Conservation (phyloP, 2,113 vertebrate genomes). For the Albula glossodonta region DNA sequence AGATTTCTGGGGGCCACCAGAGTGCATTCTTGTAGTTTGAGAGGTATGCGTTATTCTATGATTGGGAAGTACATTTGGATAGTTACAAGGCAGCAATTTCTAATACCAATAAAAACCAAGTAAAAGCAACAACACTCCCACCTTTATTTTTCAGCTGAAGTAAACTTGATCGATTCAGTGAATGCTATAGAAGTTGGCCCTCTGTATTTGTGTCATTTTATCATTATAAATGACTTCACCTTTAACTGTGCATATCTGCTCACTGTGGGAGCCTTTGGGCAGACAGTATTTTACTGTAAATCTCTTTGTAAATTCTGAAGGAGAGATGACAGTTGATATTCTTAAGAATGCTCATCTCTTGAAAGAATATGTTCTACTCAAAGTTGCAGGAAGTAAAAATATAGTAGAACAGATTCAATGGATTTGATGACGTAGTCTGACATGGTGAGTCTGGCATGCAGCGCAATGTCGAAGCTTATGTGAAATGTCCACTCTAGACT, state of each 20-base stretch:
- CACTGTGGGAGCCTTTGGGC: not conserved
- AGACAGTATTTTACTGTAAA: not conserved
- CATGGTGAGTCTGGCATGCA: not conserved
- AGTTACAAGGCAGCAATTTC: too few relatives aligned
- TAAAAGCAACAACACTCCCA: not conserved
- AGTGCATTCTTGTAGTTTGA: not conserved
- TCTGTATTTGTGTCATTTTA: not conserved
- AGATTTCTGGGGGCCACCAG: not conserved
- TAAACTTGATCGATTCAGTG: not conserved
- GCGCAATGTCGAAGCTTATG: not conserved
- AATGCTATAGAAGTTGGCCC: not conserved
- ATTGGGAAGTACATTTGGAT: not conserved
- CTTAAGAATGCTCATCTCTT: not conserved
- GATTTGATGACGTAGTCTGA: not conserved
- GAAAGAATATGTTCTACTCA: not conserved
- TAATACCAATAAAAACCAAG: not conserved
- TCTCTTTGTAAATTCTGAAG: not conserved
- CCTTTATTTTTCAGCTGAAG: not conserved
- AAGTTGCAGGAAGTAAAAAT: not conserved
- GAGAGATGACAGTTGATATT: not conserved
- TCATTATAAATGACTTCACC: not conserved
- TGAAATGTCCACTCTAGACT: not conserved
- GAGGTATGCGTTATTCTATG: not conserved
- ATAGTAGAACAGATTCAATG: not conserved
- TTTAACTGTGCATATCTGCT: not conserved